A percentile compares a stretch with the other conserved stretches of the same genome.
phyloP scores from a whole-genome alignment of 2,113 vertebrate species.

The Stigmatopora nigra region DNA sequence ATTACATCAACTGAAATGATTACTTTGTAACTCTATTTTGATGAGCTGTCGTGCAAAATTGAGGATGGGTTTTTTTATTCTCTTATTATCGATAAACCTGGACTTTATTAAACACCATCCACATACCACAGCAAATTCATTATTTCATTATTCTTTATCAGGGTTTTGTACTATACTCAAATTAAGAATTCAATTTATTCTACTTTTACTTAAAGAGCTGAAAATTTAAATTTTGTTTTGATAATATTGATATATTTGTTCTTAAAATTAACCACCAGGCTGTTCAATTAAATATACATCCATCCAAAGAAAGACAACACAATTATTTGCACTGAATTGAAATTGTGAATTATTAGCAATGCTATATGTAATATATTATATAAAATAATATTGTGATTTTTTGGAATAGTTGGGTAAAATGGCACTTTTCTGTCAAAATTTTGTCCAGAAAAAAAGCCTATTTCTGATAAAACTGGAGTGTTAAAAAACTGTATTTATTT shows the following conservation, averaged over 20 bases:
- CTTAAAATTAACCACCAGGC: neutral
- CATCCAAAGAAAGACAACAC: neutral
- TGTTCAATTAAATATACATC: too few species aligned
- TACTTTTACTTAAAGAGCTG: neutral
- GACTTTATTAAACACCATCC: neutral
- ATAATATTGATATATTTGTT: neutral
- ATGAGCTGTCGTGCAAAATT: conserved; percentile 1
- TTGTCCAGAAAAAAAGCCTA: neutral
- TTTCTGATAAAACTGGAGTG: neutral
- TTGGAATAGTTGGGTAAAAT: neutral
- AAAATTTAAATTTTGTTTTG: neutral
- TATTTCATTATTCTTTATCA: neutral
- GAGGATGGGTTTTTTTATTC: neutral
- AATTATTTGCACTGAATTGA: neutral
- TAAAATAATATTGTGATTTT: too few species aligned
- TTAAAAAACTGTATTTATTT: neutral
- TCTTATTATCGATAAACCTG: neutral
- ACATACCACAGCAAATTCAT: neutral
- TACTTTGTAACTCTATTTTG: conserved; percentile 2
- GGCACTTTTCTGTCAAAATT: neutral
- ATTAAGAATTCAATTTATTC: neutral
- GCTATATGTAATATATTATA: too few species aligned
- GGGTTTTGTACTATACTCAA: neutral
- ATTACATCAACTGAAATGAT: conserved; percentile 4
- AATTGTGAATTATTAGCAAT: too few species aligned